Percentiles rank a stretch among this genome's conserved stretches.
phyloP scores from a whole-genome alignment of 2,888 invertebrate genomes.

The Psococerastis gibbosa region DNA sequence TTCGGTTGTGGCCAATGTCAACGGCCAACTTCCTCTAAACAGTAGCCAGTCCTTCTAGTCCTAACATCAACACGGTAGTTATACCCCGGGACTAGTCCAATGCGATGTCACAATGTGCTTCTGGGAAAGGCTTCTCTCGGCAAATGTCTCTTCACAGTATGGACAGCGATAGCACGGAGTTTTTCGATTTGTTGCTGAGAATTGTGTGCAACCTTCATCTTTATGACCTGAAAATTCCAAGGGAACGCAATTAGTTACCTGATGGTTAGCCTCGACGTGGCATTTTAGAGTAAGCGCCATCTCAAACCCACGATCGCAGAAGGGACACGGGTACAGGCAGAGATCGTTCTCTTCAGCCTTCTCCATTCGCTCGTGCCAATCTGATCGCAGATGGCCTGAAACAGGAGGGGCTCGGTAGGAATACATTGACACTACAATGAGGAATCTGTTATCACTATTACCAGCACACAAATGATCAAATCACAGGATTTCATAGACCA shows the following conservation, averaged over 20 bases:
- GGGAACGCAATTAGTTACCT: slow-evolving; percentile 24
- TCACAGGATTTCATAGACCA: no score
- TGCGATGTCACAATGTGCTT: slow-evolving; percentile 4
- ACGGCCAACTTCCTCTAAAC: no score
- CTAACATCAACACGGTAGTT: no score
- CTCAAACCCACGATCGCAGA: slow-evolving; percentile 54
- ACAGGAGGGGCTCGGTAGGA: no score
- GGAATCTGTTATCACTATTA: no score
- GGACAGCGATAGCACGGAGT: background rate
- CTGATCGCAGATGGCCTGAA: slow-evolving; percentile 5
- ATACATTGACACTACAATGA: no score
- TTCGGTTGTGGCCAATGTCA: no score
- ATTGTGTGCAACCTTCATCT: background rate
- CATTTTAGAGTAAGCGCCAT: slow-evolving; percentile 48
- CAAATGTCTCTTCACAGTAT: slow-evolving; percentile 4
- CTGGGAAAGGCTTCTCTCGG: background rate
- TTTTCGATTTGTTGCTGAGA: background rate
- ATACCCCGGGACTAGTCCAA: no score
- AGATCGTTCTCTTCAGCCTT: background rate
- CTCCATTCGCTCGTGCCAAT: background rate
- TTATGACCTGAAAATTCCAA: slow-evolving; percentile 26
- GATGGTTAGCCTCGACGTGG: slow-evolving; percentile 47
- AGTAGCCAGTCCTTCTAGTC: no score
- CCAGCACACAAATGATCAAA: no score
- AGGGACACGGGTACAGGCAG: slow-evolving; percentile 39